Evolutionary conservation across 2,113 vertebrate species (phyloP).

Genomic region (Hypomesus transpacificus): DNA sequence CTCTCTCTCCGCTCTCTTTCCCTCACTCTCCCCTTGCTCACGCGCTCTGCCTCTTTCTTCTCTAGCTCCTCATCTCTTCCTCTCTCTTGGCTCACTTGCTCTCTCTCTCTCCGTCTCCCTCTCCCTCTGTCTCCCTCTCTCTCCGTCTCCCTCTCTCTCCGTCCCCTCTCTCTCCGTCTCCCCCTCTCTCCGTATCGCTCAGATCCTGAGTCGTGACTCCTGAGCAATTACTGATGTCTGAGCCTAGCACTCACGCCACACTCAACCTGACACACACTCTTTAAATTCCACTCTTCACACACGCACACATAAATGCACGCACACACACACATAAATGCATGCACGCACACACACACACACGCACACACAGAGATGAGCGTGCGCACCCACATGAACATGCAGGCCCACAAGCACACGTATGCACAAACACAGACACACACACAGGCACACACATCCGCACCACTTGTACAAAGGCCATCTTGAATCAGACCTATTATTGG

Average conservation of each 20-base stretch:
- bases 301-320: constrained; percentile 15
- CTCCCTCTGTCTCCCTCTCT: neutral
- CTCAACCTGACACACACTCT: neutral
- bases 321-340: constrained; percentile 2
- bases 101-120: no score
- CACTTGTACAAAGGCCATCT: neutral
- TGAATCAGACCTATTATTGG: neutral
- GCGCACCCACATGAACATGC: neutral
- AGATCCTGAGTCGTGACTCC: constrained; percentile 5
- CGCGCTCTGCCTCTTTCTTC: neutral
- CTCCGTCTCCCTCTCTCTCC: neutral
- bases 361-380: neutral
- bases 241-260: neutral
- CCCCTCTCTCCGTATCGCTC: constrained; percentile 25
- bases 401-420: no score
- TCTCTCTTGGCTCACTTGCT: neutral
- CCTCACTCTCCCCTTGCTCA: neutral
- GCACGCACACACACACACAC: neutral
- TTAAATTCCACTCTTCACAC: constrained; percentile 1
- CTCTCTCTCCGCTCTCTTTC: constrained; percentile 19
- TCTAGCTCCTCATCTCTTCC: constrained; percentile 32
- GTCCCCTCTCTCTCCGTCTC: constrained; percentile 22
- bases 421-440: neutral
- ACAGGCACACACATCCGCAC: neutral
- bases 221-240: constrained; percentile 12